A percentile compares a stretch with the other conserved stretches of the same genome.
phyloP scores from a whole-genome alignment of 2,888 invertebrate species.

The Crematogaster levior region DNA sequence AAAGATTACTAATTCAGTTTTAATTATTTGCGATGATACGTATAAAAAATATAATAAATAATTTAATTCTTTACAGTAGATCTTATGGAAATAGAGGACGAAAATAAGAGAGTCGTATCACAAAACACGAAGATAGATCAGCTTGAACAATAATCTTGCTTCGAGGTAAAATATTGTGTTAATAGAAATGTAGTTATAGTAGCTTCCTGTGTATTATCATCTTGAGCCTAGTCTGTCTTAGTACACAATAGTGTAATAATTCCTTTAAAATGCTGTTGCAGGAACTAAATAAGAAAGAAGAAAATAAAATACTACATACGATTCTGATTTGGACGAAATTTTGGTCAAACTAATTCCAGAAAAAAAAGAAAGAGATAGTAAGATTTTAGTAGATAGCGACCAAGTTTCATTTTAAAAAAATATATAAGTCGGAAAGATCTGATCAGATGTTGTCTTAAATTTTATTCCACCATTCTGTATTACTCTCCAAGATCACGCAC shows the following conservation, averaged over 20 bases:
- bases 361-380: not conserved
- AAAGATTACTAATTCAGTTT: not conserved
- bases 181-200: not conserved
- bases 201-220: not conserved
- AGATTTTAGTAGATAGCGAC: slow-evolving; percentile 6
- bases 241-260: not conserved
- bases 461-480: slow-evolving; percentile 14
- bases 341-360: not conserved
- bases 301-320: not conserved
- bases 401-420: not conserved
- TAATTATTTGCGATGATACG: slow-evolving; percentile 11
- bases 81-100: slow-evolving; percentile 57
- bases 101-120: slow-evolving; percentile 73
- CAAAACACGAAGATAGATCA: slow-evolving; percentile 82
- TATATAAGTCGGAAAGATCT: not conserved
- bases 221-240: not conserved
- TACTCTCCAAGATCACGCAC: slow-evolving; percentile 93
- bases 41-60: not conserved
- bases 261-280: not conserved
- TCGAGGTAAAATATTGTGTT: too few relatives aligned
- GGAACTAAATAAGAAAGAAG: not conserved
- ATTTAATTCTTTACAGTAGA: slow-evolving; percentile 58
- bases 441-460: not conserved
- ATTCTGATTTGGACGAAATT: slow-evolving; percentile 13
- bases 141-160: slow-evolving; percentile 84